Conservation (phyloP, 2,113 vertebrate species). For the Equus quagga region DNA sequence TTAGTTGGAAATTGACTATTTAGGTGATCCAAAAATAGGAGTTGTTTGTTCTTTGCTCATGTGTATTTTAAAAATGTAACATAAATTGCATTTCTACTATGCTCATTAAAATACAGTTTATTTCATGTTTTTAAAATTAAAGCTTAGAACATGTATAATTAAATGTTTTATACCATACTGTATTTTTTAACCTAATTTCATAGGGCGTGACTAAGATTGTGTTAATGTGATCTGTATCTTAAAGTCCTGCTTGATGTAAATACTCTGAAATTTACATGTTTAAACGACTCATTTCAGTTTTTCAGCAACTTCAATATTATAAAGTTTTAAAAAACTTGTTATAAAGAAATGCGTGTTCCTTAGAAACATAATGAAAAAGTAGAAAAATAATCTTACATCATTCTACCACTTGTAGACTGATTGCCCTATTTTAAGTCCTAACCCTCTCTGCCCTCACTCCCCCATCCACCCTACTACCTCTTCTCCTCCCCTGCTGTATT, state of each 20-base stretch:
- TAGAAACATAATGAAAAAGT: background rate
- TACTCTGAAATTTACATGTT: background rate
- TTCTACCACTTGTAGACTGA: background rate
- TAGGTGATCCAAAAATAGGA: background rate
- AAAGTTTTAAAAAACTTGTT: background rate
- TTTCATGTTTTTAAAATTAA: slow-evolving; percentile 4
- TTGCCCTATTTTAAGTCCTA: background rate
- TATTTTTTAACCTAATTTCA: slow-evolving; percentile 6
- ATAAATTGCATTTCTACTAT: background rate
- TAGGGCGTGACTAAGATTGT: background rate
- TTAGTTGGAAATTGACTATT: background rate
- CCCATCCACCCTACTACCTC: background rate
- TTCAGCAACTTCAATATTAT: background rate
- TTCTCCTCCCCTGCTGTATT: background rate
- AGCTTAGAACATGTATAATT: background rate
- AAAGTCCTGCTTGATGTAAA: background rate
- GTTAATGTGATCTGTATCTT: slow-evolving; percentile 15
- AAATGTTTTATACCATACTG: background rate
- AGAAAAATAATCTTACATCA: background rate
- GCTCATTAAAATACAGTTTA: background rate
- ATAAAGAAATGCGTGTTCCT: background rate
- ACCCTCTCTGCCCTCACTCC: background rate
- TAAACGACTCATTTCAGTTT: background rate
- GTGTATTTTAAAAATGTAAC: background rate
- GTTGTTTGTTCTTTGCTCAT: slow-evolving; percentile 19